phyloP scores from a whole-genome alignment of 2,797 vertebrate genomes.

The Diplodus puntazzo region DNA sequence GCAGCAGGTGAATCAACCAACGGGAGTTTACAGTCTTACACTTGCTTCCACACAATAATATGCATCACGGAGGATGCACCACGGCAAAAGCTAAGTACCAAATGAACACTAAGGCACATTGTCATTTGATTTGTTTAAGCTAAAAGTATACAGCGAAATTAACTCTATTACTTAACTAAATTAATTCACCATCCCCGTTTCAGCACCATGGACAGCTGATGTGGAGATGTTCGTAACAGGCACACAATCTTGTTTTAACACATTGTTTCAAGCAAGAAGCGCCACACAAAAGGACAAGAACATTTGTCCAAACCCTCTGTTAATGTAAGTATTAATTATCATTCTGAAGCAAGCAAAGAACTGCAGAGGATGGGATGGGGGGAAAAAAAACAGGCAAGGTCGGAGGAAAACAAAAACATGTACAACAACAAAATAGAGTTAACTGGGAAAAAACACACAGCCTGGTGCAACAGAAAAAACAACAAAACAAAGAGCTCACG shows the following conservation, averaged over 20 bases:
- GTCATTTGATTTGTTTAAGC: neutral
- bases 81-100: neutral
- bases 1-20: conserved; percentile 5
- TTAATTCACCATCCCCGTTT: neutral
- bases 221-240: neutral
- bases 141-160: neutral
- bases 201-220: conserved; percentile 14
- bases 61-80: neutral
- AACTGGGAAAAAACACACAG: conserved; percentile 31
- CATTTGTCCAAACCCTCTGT: neutral
- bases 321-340: neutral
- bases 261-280: neutral
- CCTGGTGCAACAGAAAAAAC: conserved; percentile 20
- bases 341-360: neutral
- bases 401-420: conserved; percentile 1
- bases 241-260: neutral
- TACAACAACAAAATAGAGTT: neutral
- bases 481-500: conserved; percentile 81
- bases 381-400: neutral
- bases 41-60: neutral
- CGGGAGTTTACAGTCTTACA: neutral
- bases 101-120: neutral
- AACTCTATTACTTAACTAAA: neutral
- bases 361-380: neutral
- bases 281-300: neutral